Percentiles rank a stretch among this genome's conserved stretches.
phyloP scores from a whole-genome alignment of 2,888 invertebrate species.

The Coecobrya sp. region DNA sequence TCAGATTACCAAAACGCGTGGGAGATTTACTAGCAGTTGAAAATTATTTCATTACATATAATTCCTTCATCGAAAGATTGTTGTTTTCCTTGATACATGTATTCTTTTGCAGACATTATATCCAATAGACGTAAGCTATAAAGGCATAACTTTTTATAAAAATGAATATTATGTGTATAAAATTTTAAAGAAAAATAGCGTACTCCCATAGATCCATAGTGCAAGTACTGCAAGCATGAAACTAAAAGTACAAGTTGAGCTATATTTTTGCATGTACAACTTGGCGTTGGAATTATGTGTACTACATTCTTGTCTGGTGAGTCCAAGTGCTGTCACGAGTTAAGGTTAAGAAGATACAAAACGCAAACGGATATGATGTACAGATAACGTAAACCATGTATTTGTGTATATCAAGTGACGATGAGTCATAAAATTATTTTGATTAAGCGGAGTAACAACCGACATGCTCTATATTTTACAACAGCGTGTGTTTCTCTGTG shows the following conservation, averaged over 20 bases:
- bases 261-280: too few relatives aligned
- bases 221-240: too few relatives aligned
- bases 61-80: conserved; percentile 1
- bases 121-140: too few relatives aligned
- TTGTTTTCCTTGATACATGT: background rate
- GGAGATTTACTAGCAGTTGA: conserved; percentile 3
- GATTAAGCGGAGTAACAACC: background rate
- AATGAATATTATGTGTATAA: too few relatives aligned
- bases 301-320: background rate
- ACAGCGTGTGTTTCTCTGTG: background rate
- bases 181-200: too few relatives aligned
- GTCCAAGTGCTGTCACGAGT: conserved; percentile 12
- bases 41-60: conserved; percentile 31
- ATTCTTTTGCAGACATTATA: background rate
- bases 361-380: background rate
- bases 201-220: too few relatives aligned
- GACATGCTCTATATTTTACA: background rate
- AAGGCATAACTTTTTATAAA: too few relatives aligned
- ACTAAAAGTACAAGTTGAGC: too few relatives aligned
- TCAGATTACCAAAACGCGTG: background rate
- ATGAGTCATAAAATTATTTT: conserved; percentile 64
- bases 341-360: background rate
- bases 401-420: background rate
- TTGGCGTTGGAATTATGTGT: background rate
- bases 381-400: background rate